Base-by-base conservation (phyloP, 92 coral and sea anemone species). In the Epizoanthus scotinus region DNA sequence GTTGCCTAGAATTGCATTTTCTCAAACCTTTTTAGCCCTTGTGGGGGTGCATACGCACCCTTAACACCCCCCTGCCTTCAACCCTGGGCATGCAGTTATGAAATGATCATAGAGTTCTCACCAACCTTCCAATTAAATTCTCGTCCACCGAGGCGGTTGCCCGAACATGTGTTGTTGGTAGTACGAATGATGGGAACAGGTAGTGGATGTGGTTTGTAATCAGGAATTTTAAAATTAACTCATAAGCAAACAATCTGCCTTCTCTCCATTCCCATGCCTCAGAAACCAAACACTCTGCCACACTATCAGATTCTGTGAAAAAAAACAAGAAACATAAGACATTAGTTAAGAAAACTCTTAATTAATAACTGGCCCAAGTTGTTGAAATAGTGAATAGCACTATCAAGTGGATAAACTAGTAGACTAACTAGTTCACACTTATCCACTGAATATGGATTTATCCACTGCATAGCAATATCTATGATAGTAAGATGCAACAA, bases 231-330 rank as follows among this genome's bases (percentile, higher is more conserved):
- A 96, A 79, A 14, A 96, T 93, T 14, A 96, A 84, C 72, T 96
- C 99, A 82, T 96, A 96, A 8, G 99, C 99, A 62, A 96, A 87
- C 26, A 96, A 80, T 64, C 99, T 82, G 21, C 99, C 99, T 83
- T 96, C 99, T 84, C 99, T 87, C 99, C 99, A 96, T 80, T 96
- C 99, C 99, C 99, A 96, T 0, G 98, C 80, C 68, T 89, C 91
- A 2, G 98, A 96, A 70, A 91, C 90, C 60, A 92, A 72, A 47
- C 78, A 14, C 63, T 88, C 91, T 2, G 90, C 49, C 26, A 86
- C 53, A 10, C 42, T 67, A 64, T 90, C 83, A 25, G 89, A 40
- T 19, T 84, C 77, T 61, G 81, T 90, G 84, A 59, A 24, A 75
- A 31, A 59, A 24, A 75, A 31, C 36, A 61, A 53, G 50, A 63